phyloP scores from a whole-genome alignment of 2,113 vertebrate genomes.

The Sitta europaea region DNA sequence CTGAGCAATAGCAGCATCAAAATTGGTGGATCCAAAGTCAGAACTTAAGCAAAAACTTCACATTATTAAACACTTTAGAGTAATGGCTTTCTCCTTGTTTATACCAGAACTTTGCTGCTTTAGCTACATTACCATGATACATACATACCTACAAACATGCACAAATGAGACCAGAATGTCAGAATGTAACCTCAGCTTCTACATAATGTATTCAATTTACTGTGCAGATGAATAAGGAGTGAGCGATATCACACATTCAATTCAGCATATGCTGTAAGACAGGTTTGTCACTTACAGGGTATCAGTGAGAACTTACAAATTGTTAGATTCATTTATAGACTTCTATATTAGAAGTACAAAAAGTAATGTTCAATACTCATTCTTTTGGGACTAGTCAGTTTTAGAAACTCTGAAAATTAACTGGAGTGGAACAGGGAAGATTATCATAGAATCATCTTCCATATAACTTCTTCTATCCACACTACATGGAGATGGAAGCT shows the following conservation, averaged over 20 bases:
- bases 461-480: neutral
- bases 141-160: neutral
- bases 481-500: neutral
- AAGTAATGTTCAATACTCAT: neutral
- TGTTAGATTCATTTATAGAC: neutral
- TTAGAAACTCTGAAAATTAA: neutral
- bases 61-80: neutral
- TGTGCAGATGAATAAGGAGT: neutral
- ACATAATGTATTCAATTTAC: neutral
- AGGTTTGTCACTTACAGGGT: neutral
- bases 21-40: neutral
- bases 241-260: neutral
- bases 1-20: neutral
- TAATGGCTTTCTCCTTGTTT: neutral
- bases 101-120: neutral
- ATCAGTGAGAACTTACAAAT: neutral
- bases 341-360: neutral
- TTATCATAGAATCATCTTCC: neutral
- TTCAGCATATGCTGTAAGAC: neutral
- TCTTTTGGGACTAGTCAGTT: neutral
- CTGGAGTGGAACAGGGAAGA: neutral
- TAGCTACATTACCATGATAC: neutral
- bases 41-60: neutral
- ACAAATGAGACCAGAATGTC: neutral
- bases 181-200: neutral